Evolutionary conservation across 1,140 invertebrate genomes (phyloP).

Genomic region (Popillia japonica): DNA sequence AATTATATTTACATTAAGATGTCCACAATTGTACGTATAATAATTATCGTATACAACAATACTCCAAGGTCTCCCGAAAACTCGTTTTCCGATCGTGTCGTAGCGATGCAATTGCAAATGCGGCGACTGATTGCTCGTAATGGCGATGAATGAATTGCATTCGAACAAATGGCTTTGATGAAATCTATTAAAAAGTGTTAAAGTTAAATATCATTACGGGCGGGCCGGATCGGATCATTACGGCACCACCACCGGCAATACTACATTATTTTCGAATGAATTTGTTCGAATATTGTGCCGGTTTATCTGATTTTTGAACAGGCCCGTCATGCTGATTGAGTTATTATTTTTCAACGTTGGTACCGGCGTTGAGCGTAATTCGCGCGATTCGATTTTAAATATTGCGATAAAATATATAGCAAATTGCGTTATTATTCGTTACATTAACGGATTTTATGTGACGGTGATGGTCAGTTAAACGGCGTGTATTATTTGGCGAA

Average conservation of each 20-base stretch:
- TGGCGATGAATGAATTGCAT: conserved; percentile 20
- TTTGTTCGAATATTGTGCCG: conserved; percentile 26
- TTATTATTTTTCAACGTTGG: conserved; percentile 21
- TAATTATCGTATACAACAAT: no score
- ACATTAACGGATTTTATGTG: no score
- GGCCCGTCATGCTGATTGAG: neutral
- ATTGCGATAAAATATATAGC: conserved; percentile 3
- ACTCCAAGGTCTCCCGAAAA: neutral
- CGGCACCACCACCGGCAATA: neutral
- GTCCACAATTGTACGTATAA: no score
- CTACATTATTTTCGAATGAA: conserved; percentile 21
- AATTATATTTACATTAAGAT: no score
- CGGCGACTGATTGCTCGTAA: conserved; percentile 8
- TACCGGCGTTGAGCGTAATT: neutral
- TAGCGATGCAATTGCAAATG: neutral
- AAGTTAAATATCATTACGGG: conserved; percentile 22
- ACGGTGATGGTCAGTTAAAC: no score
- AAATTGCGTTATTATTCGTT: neutral
- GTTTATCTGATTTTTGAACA: conserved; percentile 31
- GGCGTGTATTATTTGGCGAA: no score
- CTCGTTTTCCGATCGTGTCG: neutral
- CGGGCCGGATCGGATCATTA: neutral
- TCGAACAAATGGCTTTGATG: conserved; percentile 24
- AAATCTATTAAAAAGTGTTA: conserved; percentile 33
- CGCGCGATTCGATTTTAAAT: conserved; percentile 10